Conservation (phyloP, 92 coral and sea anemone genomes). For the Palythoa heliodiscus region DNA sequence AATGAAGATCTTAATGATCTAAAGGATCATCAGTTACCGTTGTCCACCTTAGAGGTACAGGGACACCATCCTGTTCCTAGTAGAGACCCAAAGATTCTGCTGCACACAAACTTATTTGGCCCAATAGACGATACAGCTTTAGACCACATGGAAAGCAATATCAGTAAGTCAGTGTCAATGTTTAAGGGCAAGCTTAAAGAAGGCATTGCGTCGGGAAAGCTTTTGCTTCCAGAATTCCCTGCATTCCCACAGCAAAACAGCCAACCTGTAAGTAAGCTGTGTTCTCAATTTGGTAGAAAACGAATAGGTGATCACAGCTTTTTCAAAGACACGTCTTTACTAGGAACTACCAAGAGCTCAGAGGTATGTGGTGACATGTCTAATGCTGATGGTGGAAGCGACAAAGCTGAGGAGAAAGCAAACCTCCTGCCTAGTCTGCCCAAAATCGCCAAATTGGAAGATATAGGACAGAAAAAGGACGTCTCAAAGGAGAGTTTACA, state of each 20-base stretch:
- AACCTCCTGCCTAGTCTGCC: slow-evolving; percentile 9
- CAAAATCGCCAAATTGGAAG: slow-evolving; percentile 25
- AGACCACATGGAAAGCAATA: slow-evolving; percentile 15
- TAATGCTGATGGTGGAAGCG: not conserved
- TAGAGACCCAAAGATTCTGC: slow-evolving; percentile 4
- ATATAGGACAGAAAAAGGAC: not conserved
- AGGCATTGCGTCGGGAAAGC: slow-evolving; percentile 27
- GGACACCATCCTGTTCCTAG: not conserved
- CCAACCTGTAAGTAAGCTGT: slow-evolving; percentile 31
- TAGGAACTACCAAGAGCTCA: not conserved
- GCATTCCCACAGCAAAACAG: slow-evolving; percentile 2
- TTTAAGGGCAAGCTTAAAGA: slow-evolving; percentile 21
- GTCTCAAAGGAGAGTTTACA: not conserved
- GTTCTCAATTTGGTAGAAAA: slow-evolving; percentile 43
- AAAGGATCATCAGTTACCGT: not conserved
- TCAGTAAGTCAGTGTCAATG: slow-evolving; percentile 8
- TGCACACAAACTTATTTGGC: slow-evolving; percentile 19
- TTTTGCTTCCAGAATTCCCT: slow-evolving; percentile 35
- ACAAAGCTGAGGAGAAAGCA: not conserved
- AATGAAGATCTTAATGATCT: no score
- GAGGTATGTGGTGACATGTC: not conserved
- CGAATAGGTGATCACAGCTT: slow-evolving; percentile 11
- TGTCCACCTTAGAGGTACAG: not conserved
- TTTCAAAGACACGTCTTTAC: slow-evolving; percentile 14
- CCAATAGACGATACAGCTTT: slow-evolving; percentile 21